Evolutionary conservation across 1,140 invertebrate genomes (phyloP).

Genomic region (Drosophila virilis): DNA sequence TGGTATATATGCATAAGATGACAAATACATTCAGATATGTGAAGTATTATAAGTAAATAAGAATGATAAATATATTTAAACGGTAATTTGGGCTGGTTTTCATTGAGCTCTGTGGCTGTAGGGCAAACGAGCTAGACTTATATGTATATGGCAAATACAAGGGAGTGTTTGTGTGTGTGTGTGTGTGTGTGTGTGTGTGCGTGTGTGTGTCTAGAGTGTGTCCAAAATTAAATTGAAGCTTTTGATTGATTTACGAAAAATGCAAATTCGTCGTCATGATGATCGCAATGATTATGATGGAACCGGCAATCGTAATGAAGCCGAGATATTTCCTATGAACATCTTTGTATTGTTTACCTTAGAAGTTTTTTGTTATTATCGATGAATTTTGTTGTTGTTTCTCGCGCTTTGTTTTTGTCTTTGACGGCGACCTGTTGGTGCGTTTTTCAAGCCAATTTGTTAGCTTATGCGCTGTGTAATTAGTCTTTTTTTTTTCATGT

Average conservation of each 20-base stretch:
- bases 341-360: conserved; percentile 72
- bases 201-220: conserved; percentile 5
- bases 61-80: conserved; percentile 1
- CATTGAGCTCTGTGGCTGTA: conserved; percentile 38
- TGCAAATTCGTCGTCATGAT: conserved; percentile 59
- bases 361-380: conserved; percentile 69
- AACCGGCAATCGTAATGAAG: conserved; percentile 43
- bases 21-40: background rate
- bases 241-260: conserved; percentile 80
- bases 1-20: background rate
- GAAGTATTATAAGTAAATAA: too few species aligned
- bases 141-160: conserved; percentile 4
- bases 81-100: conserved; percentile 28
- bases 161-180: conserved; percentile 3
- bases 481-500: conserved; percentile 73
- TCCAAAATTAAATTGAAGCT: conserved; percentile 39
- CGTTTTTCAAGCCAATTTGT: conserved; percentile 75
- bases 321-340: conserved; percentile 75
- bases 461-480: conserved; percentile 69
- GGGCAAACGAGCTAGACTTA: conserved; percentile 24
- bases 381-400: conserved; percentile 39
- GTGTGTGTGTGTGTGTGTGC: conserved; percentile 1
- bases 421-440: conserved; percentile 25
- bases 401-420: conserved; percentile 13
- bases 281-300: conserved; percentile 4